Evolutionary conservation across 2,888 invertebrate genomes (phyloP), one percentile per base, ranked within the genome.

Genomic region (Drosophila recens): DNA sequence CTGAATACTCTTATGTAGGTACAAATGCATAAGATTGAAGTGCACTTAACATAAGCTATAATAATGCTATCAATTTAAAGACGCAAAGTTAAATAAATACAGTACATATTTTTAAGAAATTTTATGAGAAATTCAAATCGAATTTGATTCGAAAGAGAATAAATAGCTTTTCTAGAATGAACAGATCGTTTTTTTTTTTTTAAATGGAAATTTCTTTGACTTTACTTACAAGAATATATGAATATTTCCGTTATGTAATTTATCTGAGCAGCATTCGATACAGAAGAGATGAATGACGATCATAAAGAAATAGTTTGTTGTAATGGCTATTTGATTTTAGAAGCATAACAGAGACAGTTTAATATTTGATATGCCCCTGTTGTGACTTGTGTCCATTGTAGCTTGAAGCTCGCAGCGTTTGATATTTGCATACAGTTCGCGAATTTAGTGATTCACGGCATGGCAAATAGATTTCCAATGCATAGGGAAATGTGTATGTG

Each of bases 361-460:
- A 6, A 27, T 33, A 61, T 13, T 17, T 10, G 8, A 61, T 63
- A 30, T 66, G 33, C 34, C 56, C 66, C 8, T 3, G 3, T n/a
- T 36, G 33, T 5, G 8, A 20, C n/a, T 42, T 15, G 43, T 54
- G 23, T 58, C 30, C 42, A 53, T 66, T 61, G 48, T 64, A 49
- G 75, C 64, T 75, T 23, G 42, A 56, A 74, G 80, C 65, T 76
- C 23, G 62, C 62, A 63, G 66, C 52, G 54, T 51, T 57, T 67
- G 59, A 67, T 85, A 85, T 84, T 84, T 85, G 86, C 83, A 80
- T 78, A 45, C 11, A 81, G 81, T 78, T 75, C 80, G 80, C 81
- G 83, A 34, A 78, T 85, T 81, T 80, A 72, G 73, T 83, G 81
- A 83, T 84, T 85, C 78, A 81, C 83, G 72, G 83, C 66, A 46